These are phyloP conservation scores for Pristionchus maxplancki DNA, from an alignment of 2,888 invertebrate genomes.

Conservation along the genomic window DNA sequence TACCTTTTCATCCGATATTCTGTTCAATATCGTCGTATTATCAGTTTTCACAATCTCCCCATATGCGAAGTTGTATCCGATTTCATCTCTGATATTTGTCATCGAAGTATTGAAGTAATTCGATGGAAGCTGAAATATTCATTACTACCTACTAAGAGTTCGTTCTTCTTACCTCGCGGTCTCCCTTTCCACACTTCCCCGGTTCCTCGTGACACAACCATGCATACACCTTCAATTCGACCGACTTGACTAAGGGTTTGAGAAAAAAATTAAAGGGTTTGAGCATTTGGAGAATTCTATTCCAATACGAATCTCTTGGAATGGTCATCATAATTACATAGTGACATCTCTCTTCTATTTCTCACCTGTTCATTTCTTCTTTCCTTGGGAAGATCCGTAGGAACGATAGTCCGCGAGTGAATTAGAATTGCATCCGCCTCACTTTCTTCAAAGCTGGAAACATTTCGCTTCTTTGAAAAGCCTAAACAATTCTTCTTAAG, in stretches of 20 bases:
- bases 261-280: too few relatives aligned
- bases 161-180: not conserved
- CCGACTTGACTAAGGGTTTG: not conserved
- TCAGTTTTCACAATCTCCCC: not conserved
- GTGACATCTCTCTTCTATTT: not conserved
- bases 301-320: not conserved
- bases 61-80: not conserved
- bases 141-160: not conserved
- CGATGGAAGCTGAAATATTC: not conserved
- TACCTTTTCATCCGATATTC: not conserved
- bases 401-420: not conserved
- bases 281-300: too few relatives aligned
- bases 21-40: not conserved
- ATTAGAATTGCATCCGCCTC: not conserved
- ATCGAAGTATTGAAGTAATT: not conserved
- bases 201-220: not conserved
- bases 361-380: not conserved
- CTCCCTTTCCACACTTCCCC: not conserved
- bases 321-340: not conserved
- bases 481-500: too few relatives aligned
- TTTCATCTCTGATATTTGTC: not conserved
- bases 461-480: not conserved
- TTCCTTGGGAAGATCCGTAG: not conserved
- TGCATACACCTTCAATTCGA: not conserved
- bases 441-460: not conserved